A percentile compares a stretch with the other conserved stretches of the same genome.
Evolutionary conservation across 2,888 invertebrate species (phyloP).

Genomic region (Pecten maximus): DNA sequence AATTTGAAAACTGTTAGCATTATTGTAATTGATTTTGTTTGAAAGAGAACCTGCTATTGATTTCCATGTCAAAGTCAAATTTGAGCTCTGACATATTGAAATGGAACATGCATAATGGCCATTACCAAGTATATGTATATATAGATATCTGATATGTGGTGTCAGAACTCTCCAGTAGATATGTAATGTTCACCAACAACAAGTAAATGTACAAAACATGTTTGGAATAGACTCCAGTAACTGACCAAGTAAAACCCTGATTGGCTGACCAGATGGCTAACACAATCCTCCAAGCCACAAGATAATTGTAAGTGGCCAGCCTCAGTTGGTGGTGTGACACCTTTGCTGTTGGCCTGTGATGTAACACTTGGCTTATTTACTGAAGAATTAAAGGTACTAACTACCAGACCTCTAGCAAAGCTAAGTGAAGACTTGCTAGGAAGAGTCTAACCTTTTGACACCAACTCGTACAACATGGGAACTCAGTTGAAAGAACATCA

Average conservation of each 20-base stretch:
- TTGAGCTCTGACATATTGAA: neutral
- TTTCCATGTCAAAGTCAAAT: neutral
- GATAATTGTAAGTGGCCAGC: neutral
- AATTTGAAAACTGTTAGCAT: neutral
- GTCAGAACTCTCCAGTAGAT: neutral
- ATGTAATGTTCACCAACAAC: neutral
- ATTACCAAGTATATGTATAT: neutral
- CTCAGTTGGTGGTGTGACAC: conserved; percentile 9
- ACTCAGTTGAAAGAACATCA: neutral
- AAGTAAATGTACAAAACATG: neutral
- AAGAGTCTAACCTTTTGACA: neutral
- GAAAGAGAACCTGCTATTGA: neutral
- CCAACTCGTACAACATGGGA: neutral
- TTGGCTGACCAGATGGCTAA: conserved; percentile 11
- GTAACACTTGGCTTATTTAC: neutral
- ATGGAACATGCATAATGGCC: neutral
- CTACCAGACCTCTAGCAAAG: neutral
- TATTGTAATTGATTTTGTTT: neutral
- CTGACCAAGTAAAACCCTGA: conserved; percentile 6
- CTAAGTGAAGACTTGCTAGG: neutral
- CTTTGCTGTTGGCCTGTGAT: neutral
- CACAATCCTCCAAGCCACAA: neutral
- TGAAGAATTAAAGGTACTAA: neutral
- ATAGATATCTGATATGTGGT: neutral
- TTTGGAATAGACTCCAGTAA: neutral